These are phyloP conservation scores for Pseudonaja textilis DNA, from an alignment of 2,113 vertebrate species.

Conservation along the genomic window DNA sequence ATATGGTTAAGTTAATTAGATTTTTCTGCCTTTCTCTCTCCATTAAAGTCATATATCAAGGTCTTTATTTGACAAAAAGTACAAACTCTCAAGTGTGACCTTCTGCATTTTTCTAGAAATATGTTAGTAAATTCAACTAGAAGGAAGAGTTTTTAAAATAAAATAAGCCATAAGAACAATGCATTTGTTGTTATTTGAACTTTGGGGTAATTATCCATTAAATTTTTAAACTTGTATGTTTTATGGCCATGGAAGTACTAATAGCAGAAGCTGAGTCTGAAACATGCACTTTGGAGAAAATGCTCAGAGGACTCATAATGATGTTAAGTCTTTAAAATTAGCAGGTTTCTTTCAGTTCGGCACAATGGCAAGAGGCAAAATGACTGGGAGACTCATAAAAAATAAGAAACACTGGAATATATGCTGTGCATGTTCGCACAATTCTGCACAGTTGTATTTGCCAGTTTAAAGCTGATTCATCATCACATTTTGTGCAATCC, in stretches of 20 bases:
- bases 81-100: not conserved
- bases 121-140: not conserved
- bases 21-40: conserved; percentile 15
- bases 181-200: not conserved
- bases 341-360: not conserved
- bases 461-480: not conserved
- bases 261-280: not conserved
- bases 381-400: not conserved
- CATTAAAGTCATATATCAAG: not conserved
- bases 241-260: not conserved
- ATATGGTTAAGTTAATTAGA: conserved; percentile 32
- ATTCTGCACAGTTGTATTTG: not conserved
- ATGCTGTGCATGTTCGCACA: not conserved
- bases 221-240: not conserved
- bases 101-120: accelerated
- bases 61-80: conserved; percentile 16
- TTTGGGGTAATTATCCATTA: not conserved
- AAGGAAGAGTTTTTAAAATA: not conserved
- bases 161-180: not conserved
- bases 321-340: not conserved
- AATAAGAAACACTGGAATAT: not conserved
- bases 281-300: not conserved
- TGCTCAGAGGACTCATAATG: not conserved
- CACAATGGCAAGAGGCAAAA: not conserved
- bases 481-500: not conserved